Evolutionary conservation across 2,797 vertebrate species (phyloP).

Genomic region (Tenualosa thibaudeaui): DNA sequence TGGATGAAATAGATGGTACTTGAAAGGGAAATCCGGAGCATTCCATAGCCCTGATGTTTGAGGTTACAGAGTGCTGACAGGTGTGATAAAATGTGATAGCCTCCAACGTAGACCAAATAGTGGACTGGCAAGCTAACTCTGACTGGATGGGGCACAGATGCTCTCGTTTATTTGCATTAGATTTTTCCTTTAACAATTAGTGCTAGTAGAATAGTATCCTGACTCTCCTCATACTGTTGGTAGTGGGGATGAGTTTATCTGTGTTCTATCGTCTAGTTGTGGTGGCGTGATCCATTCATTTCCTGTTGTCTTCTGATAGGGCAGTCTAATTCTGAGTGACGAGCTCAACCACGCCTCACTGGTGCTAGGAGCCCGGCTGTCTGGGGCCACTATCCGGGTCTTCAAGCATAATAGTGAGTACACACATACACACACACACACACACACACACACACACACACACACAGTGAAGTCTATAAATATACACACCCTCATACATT

Average conservation of each 20-base stretch:
- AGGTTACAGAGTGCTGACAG: too few relatives aligned
- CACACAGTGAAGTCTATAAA: not conserved
- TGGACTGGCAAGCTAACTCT: too few relatives aligned
- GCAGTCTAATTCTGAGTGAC: slow-evolving; percentile 94
- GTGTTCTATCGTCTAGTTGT: not conserved
- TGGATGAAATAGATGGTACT: not conserved
- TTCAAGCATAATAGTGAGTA: slow-evolving; percentile 97
- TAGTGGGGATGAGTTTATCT: slow-evolving; percentile 7
- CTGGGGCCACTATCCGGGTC: slow-evolving; percentile 86
- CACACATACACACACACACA: slow-evolving; percentile 15
- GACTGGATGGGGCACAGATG: too few relatives aligned
- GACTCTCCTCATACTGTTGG: not conserved
- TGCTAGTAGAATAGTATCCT: not conserved
- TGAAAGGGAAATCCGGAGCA: too few relatives aligned
- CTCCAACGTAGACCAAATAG: too few relatives aligned
- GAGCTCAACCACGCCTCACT: slow-evolving; percentile 92
- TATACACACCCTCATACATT: too few relatives aligned
- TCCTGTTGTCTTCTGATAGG: slow-evolving; percentile 67
- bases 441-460: not conserved
- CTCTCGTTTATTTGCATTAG: too few relatives aligned
- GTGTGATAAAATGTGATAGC: too few relatives aligned
- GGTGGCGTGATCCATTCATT: slow-evolving; percentile 12
- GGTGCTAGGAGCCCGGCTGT: slow-evolving; percentile 88
- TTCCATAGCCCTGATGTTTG: too few relatives aligned
- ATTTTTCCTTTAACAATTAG: not conserved